These are phyloP conservation scores for Eristalis arbustorum DNA, from an alignment of 2,888 invertebrate genomes.

Conservation along the genomic window DNA sequence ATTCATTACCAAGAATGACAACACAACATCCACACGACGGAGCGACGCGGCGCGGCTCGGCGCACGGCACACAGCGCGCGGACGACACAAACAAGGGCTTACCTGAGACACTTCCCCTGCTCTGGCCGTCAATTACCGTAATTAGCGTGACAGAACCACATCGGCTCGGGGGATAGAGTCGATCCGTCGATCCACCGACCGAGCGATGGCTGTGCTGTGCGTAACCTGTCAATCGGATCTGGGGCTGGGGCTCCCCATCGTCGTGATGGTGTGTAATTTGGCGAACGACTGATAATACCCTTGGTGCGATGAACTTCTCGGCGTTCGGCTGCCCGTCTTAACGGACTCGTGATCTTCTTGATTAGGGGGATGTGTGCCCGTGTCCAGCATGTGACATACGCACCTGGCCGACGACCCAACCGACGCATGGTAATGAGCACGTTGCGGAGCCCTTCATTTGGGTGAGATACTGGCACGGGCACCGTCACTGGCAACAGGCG, in stretches of 20 bases:
- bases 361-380: conserved; percentile 16
- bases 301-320: conserved; percentile 63
- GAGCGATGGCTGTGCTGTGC: not conserved
- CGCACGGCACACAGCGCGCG: not conserved
- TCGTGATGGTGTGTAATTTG: conserved; percentile 58
- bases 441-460: conserved; percentile 22
- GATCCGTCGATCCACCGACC: not conserved
- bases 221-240: conserved; percentile 44
- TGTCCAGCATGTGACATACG: conserved; percentile 40
- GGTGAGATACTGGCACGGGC: conserved; percentile 11
- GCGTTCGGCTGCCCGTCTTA: conserved; percentile 9
- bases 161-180: conserved; percentile 19
- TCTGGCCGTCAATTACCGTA: conserved; percentile 66
- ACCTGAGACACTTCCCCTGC: conserved; percentile 11
- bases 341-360: conserved; percentile 46
- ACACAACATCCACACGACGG: conserved; percentile 45
- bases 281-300: conserved; percentile 50
- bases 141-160: conserved; percentile 58
- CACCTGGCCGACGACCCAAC: conserved; percentile 20
- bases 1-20: conserved; percentile 67
- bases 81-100: conserved; percentile 45
- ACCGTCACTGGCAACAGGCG: not conserved
- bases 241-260: conserved; percentile 16
- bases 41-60: not conserved
- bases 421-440: conserved; percentile 17